A percentile compares a stretch with the other conserved stretches of the same genome.
Conservation (phyloP, 2,113 vertebrate species). For the Orientallactaga bullata region DNA sequence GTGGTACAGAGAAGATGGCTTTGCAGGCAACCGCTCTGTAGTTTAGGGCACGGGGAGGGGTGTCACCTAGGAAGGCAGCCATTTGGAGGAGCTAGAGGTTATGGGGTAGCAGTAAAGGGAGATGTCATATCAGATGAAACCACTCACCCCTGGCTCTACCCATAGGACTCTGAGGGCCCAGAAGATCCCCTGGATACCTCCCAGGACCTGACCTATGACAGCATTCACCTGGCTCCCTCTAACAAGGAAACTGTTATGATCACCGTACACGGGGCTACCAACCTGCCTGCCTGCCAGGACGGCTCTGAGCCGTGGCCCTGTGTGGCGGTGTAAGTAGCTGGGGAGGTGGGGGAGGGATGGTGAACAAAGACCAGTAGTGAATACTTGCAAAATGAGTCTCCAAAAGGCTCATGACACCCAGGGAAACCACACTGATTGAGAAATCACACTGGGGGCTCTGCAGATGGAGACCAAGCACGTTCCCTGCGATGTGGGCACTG, state of each 20-base stretch:
- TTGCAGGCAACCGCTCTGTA: not conserved
- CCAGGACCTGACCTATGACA: not conserved
- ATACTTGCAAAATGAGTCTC: not conserved
- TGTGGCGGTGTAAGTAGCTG: constrained; percentile 80
- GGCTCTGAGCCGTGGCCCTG: constrained; percentile 73
- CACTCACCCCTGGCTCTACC: not conserved
- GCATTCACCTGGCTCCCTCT: constrained; percentile 78
- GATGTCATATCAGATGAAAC: not conserved
- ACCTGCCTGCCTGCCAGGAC: constrained; percentile 69
- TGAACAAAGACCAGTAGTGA: not conserved
- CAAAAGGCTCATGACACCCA: not conserved
- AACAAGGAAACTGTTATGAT: constrained; percentile 79
- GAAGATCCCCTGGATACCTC: not conserved
- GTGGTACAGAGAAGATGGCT: not conserved
- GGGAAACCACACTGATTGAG: not conserved
- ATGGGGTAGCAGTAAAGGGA: not conserved
- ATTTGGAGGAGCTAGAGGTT: not conserved
- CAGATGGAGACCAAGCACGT: not conserved
- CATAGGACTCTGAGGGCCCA: constrained; percentile 76
- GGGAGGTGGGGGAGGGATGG: too few relatives aligned
- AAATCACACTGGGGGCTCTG: not conserved
- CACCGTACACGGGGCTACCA: constrained; percentile 83
- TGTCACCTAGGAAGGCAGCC: not conserved
- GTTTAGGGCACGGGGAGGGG: not conserved
- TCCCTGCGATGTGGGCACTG: not conserved